A percentile compares a stretch with the other conserved stretches of the same genome.
Conservation (phyloP, 1,140 invertebrate genomes). For the Lithobius niger region DNA sequence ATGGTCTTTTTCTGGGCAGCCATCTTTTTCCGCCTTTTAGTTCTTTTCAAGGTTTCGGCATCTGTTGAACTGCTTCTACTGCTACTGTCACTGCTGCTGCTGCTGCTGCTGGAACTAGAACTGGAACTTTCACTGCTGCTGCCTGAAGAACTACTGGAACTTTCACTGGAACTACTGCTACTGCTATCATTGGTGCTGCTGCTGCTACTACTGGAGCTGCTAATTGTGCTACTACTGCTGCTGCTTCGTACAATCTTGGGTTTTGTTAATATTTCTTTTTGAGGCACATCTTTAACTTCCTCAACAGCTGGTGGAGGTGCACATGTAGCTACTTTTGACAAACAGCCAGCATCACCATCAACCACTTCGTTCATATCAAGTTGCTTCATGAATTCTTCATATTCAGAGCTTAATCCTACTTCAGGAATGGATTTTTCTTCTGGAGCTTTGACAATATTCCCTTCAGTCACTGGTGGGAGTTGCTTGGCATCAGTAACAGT, state of each 20-base stretch:
- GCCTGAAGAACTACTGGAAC: background rate
- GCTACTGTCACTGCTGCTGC: slow-evolving; percentile 7
- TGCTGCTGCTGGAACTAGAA: background rate
- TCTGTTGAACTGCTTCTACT: background rate
- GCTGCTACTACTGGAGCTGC: background rate
- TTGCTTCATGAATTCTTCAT: slow-evolving; percentile 18
- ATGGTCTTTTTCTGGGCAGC: background rate
- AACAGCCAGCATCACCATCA: no score
- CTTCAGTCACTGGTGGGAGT: no score
- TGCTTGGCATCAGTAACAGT: no score
- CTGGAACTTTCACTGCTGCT: background rate
- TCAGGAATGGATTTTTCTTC: no score
- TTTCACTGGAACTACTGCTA: background rate
- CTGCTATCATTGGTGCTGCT: background rate
- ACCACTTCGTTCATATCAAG: no score
- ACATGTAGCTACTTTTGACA: no score
- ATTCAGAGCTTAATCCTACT: slow-evolving; percentile 14
- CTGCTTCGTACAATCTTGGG: no score
- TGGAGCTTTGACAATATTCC: background rate
- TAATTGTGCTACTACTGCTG: background rate
- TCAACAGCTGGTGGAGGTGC: no score
- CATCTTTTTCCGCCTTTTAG: background rate
- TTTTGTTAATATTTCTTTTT: no score
- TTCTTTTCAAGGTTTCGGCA: background rate
- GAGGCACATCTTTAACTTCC: no score